Conservation (phyloP, 2,797 vertebrate genomes). For the Jordanella pulchra region DNA sequence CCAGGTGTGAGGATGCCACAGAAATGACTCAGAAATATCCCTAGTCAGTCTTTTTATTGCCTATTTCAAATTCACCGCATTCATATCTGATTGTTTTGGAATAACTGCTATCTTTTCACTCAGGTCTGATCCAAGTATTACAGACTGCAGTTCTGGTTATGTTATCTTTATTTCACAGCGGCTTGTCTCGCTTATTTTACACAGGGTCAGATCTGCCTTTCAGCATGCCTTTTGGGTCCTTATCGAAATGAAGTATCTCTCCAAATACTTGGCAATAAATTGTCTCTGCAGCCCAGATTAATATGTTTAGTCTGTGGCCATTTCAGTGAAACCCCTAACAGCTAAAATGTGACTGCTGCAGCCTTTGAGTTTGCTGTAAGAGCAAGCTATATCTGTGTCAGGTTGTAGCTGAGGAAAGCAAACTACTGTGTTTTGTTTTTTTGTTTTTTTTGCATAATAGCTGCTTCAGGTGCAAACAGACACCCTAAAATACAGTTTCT, state of each 20-base stretch:
- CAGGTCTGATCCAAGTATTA: constrained; percentile 38
- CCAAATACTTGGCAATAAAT: constrained; percentile 65
- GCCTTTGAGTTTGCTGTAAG: constrained; percentile 37
- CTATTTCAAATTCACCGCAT: constrained; percentile 17
- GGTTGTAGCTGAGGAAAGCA: constrained; percentile 15
- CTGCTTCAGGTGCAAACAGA: constrained; percentile 14
- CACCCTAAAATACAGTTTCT: background rate
- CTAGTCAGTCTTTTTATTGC: constrained; percentile 25
- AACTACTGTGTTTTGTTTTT: constrained; percentile 11
- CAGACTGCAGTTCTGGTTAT: constrained; percentile 30
- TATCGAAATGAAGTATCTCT: constrained; percentile 62
- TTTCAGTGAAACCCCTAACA: constrained; percentile 50
- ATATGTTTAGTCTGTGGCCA: constrained; percentile 59
- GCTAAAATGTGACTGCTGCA: constrained; percentile 39
- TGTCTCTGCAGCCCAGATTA: constrained; percentile 59
- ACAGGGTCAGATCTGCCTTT: constrained; percentile 51
- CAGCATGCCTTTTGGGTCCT: constrained; percentile 58
- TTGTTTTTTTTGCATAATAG: constrained; percentile 26
- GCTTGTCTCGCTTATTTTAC: constrained; percentile 40
- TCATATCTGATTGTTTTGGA: constrained; percentile 36
- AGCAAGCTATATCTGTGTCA: constrained; percentile 15
- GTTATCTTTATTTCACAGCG: constrained; percentile 52
- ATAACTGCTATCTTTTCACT: constrained; percentile 30
- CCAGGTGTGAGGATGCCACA: constrained; percentile 82
- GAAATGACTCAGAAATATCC: constrained; percentile 1